These are phyloP conservation scores for Misgurnus anguillicaudatus DNA, from an alignment of 2,113 vertebrate species.

Conservation along the genomic window DNA sequence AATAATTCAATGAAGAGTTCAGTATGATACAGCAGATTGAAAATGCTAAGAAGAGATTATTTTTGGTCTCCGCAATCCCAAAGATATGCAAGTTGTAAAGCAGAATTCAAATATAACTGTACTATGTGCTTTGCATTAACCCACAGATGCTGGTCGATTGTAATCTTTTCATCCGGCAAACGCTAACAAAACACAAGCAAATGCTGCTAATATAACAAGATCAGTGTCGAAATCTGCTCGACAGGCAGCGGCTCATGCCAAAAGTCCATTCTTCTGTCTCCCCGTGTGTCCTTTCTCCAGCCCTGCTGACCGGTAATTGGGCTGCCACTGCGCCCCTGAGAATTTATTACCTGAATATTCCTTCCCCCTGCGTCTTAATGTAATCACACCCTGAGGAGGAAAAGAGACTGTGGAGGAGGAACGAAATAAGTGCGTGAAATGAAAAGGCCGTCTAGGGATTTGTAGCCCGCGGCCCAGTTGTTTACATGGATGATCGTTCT, in stretches of 20 bases:
- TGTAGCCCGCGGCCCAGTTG: not conserved
- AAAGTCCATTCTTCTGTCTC: not conserved
- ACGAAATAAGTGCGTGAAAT: conserved; percentile 9
- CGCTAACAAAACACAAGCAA: conserved; percentile 14
- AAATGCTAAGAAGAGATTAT: not conserved
- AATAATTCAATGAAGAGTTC: not conserved
- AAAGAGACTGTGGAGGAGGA: not conserved
- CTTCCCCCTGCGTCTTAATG: conserved; percentile 41
- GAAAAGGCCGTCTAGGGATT: conserved; percentile 23
- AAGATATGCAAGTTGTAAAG: no score
- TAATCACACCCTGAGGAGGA: conserved; percentile 33
- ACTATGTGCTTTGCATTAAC: conserved; percentile 10
- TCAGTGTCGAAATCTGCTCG: conserved; percentile 21
- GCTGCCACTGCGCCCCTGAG: conserved; percentile 25
- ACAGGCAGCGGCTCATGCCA: conserved; percentile 23
- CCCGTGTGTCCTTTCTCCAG: conserved; percentile 12
- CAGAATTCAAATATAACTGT: not conserved
- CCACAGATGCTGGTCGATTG: not conserved
- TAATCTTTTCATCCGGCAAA: conserved; percentile 12
- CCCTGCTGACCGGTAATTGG: conserved; percentile 55
- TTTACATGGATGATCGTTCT: not conserved
- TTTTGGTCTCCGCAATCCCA: no score
- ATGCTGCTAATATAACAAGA: conserved; percentile 8
- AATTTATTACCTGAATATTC: conserved; percentile 52
- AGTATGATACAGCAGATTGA: not conserved